phyloP scores from a whole-genome alignment of 2,797 vertebrate species.

The Enteromius afrohamiltoni region DNA sequence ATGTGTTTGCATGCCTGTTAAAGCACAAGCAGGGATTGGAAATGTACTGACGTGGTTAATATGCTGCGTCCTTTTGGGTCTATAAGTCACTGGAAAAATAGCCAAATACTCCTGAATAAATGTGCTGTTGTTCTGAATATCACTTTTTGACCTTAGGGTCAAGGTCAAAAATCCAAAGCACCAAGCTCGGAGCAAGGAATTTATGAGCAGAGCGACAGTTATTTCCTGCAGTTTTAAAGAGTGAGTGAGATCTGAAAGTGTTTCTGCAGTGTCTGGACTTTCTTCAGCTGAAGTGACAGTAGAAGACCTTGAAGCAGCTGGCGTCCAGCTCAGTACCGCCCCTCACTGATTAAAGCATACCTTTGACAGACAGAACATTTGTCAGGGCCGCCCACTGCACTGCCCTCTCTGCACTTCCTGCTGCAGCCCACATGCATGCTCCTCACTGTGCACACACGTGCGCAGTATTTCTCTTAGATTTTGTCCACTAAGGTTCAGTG shows the following conservation, averaged over 20 bases:
- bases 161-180: slow-evolving; percentile 6
- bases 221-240: slow-evolving; percentile 7
- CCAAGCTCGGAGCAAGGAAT: not conserved
- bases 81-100: slow-evolving; percentile 15
- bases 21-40: slow-evolving; percentile 14
- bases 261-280: slow-evolving; percentile 17
- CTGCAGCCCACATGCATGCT: slow-evolving; percentile 31
- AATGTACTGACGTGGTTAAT: slow-evolving; percentile 2
- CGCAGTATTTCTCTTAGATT: not conserved
- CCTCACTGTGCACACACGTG: not conserved
- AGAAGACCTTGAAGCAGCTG: slow-evolving; percentile 50
- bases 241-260: not conserved
- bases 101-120: not conserved
- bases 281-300: slow-evolving; percentile 16
- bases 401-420: slow-evolving; percentile 61
- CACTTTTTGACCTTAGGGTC: not conserved
- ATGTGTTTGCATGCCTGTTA: slow-evolving; percentile 28
- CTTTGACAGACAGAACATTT: slow-evolving; percentile 65
- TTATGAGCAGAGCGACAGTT: not conserved
- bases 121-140: not conserved
- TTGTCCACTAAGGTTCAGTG: not conserved
- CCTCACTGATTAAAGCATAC: slow-evolving; percentile 63
- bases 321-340: slow-evolving; percentile 52
- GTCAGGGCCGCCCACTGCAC: slow-evolving; percentile 52
- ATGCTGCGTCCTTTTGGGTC: not conserved